phyloP scores from a whole-genome alignment of 2,888 invertebrate genomes.

The Parthenolecanium corni region DNA sequence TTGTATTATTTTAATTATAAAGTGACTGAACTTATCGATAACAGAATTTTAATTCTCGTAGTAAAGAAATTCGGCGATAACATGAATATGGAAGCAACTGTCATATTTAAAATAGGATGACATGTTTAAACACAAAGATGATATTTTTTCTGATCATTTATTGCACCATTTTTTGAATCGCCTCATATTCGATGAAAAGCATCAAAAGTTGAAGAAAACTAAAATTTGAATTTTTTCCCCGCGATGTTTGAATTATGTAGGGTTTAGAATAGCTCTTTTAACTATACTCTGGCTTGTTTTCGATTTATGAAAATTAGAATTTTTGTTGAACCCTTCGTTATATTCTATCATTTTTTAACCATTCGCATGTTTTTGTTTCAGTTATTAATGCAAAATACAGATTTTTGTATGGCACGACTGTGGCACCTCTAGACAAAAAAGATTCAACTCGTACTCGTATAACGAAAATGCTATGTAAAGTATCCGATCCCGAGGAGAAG shows the following conservation, averaged over 20 bases:
- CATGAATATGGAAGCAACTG: not conserved
- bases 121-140: too few relatives aligned
- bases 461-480: slow-evolving; percentile 75
- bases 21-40: not conserved
- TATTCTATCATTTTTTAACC: too few relatives aligned
- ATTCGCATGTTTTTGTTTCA: slow-evolving; percentile 10
- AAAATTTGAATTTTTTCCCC: too few relatives aligned
- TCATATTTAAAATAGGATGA: not conserved
- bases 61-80: not conserved
- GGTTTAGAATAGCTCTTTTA: too few relatives aligned
- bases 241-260: too few relatives aligned
- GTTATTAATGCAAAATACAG: slow-evolving; percentile 42
- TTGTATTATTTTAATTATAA: too few relatives aligned
- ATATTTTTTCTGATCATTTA: too few relatives aligned
- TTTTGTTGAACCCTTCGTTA: too few relatives aligned
- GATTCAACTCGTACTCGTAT: slow-evolving; percentile 48
- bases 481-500: slow-evolving; percentile 91
- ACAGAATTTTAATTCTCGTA: not conserved
- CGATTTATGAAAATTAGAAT: not conserved
- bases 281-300: not conserved
- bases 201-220: too few relatives aligned
- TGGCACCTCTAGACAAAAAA: slow-evolving; percentile 52
- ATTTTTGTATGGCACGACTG: slow-evolving; percentile 60
- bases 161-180: too few relatives aligned
- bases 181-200: too few relatives aligned